Conservation (phyloP, 2,888 invertebrate genomes). For the Drosophila birchii region DNA sequence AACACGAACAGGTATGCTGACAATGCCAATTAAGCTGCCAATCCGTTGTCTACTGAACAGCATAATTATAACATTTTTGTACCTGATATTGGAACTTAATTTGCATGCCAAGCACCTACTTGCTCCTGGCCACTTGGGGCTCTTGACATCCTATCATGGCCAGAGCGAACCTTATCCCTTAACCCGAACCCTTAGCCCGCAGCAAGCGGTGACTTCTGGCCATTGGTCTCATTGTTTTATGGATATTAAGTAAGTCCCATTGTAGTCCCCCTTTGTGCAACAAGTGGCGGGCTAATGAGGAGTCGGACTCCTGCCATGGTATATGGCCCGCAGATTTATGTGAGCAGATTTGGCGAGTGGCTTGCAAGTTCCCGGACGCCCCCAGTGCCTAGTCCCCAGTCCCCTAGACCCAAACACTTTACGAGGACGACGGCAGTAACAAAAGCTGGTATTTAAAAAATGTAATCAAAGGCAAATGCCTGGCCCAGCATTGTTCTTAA, state of each 20-base stretch:
- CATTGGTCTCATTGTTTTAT: conserved; percentile 31
- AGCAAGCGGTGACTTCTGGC: neutral
- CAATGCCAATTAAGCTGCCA: conserved; percentile 8
- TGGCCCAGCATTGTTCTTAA: neutral
- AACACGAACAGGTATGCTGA: neutral
- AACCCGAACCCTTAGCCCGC: no score
- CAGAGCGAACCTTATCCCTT: neutral
- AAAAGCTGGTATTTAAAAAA: conserved; percentile 18
- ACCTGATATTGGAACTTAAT: neutral
- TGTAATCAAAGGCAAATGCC: conserved; percentile 20
- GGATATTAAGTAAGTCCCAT: conserved; percentile 29
- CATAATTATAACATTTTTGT: conserved; percentile 8
- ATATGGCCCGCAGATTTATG: conserved; percentile 10
- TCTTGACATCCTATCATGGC: neutral
- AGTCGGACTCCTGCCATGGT: neutral
- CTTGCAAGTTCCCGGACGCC: neutral
- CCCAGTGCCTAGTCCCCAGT: neutral
- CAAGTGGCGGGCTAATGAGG: conserved; percentile 57
- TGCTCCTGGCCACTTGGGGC: neutral
- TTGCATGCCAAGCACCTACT: neutral
- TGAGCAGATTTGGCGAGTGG: conserved; percentile 1
- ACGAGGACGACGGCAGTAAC: neutral
- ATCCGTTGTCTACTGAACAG: neutral
- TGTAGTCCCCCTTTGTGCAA: conserved; percentile 40
- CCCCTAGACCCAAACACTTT: no score